Evolutionary conservation across 1,140 invertebrate species (phyloP).

Genomic region (Bilobella aurantiaca): DNA sequence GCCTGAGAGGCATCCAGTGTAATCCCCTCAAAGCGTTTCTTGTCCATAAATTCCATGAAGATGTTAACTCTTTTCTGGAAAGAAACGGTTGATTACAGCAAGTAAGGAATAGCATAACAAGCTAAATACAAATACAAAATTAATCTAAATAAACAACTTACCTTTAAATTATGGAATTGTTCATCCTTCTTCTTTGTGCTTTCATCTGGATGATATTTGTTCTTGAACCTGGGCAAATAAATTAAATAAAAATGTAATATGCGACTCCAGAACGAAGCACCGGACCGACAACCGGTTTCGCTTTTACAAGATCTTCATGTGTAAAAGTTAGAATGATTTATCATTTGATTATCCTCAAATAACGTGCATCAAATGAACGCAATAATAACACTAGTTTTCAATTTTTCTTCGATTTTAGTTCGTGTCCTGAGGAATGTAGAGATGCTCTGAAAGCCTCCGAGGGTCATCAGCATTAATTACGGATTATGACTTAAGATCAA

Average conservation of each 20-base stretch:
- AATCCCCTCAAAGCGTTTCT: slow-evolving; percentile 61
- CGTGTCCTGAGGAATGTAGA: no score
- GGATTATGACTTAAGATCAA: no score
- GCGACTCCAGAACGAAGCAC: not conserved
- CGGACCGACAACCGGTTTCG: not conserved
- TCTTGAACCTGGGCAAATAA: slow-evolving; percentile 71
- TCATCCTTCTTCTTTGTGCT: slow-evolving; percentile 82
- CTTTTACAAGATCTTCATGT: not conserved
- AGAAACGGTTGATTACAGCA: no score
- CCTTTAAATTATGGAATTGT: slow-evolving; percentile 68
- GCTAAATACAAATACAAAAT: slow-evolving; percentile 14
- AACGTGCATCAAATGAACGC: no score
- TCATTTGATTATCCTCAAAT: no score
- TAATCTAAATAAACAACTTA: slow-evolving; percentile 39
- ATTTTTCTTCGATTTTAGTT: no score
- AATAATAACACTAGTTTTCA: no score
- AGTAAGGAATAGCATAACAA: no score
- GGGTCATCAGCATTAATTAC: no score
- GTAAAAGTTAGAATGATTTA: no score
- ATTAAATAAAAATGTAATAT: not conserved
- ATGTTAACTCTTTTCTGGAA: slow-evolving; percentile 73
- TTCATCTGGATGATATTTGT: slow-evolving; percentile 97
- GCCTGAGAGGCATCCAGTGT: slow-evolving; percentile 78
- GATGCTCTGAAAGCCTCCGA: no score
- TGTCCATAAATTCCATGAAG: slow-evolving; percentile 73